These are phyloP conservation scores for Erethizon dorsatum DNA, from an alignment of 2,797 vertebrate genomes.

Conservation along the genomic window DNA sequence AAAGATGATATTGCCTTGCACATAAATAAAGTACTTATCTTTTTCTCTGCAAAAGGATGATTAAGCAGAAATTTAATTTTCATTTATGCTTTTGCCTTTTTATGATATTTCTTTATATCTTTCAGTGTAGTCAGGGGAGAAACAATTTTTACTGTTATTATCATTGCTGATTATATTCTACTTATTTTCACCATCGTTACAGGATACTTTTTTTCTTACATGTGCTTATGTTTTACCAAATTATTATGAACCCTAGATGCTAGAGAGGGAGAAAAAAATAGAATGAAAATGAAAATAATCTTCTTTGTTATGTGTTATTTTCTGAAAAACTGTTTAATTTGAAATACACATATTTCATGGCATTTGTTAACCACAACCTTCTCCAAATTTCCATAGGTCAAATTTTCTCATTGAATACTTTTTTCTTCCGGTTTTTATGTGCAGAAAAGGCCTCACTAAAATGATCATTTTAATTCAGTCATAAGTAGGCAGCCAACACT, in stretches of 20 bases:
- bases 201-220: not conserved
- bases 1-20: slow-evolving; percentile 74
- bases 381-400: slow-evolving; percentile 48
- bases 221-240: not conserved
- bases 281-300: not conserved
- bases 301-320: slow-evolving; percentile 30
- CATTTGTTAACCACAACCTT: not conserved
- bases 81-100: slow-evolving; percentile 65
- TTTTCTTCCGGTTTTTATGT: not conserved
- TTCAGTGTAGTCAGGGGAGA: slow-evolving; percentile 17
- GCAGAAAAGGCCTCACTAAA: slow-evolving; percentile 11
- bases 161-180: not conserved
- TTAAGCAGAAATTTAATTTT: slow-evolving; percentile 79
- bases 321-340: slow-evolving; percentile 49
- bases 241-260: not conserved
- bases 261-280: not conserved
- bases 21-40: slow-evolving; percentile 65
- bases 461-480: slow-evolving; percentile 34
- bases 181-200: slow-evolving; percentile 7
- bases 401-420: not conserved
- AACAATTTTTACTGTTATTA: slow-evolving; percentile 4
- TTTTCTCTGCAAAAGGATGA: slow-evolving; percentile 69
- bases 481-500: not conserved
- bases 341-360: slow-evolving; percentile 50
- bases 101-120: slow-evolving; percentile 58